Evolutionary conservation across 2,888 invertebrate genomes (phyloP), one percentile per base, ranked within the genome.

Genomic region (Anagyrus pseudococci): DNA sequence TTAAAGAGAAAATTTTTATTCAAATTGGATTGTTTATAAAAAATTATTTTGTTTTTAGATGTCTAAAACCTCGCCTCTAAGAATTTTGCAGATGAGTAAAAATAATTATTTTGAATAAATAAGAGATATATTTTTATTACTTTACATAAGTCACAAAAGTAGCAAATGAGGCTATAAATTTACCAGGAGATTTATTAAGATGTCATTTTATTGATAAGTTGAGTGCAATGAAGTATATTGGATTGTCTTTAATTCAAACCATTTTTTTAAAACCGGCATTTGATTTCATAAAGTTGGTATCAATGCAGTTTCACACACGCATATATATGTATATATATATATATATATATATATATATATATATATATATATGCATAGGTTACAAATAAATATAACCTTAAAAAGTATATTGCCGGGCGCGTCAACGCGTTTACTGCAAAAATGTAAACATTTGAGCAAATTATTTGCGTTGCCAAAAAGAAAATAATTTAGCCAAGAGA

Each of bases 51-150:
- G 41, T 33, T 57, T 63, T 43, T n/a, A 63, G 62, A 13, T 44
- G 43, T 43, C 23, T 54, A 6, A 58, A 26, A 44, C 25, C 62
- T 43, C 58, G 26, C 23, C 13, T 58, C 17, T 63, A 55, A 29
- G 41, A 54, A 17, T 1, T 33, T 2, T 2, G 15, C 33, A n/a
- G n/a, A n/a, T n/a, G n/a, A n/a, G n/a, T n/a, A n/a, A n/a, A n/a
- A n/a, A n/a, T n/a, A n/a, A n/a, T n/a, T n/a, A n/a, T n/a, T n/a
- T n/a, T n/a, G n/a, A n/a, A n/a, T n/a, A n/a, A n/a, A n/a, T n/a
- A n/a, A n/a, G n/a, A n/a, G n/a, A n/a, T n/a, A n/a, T n/a, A n/a
- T n/a, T n/a, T n/a, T n/a, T n/a, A n/a, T n/a, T n/a, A n/a, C n/a
- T n/a, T n/a, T n/a, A n/a, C n/a, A n/a, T n/a, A n/a, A n/a, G n/a